phyloP scores from a whole-genome alignment of 2,113 vertebrate genomes.

The Bothrops jararaca region DNA sequence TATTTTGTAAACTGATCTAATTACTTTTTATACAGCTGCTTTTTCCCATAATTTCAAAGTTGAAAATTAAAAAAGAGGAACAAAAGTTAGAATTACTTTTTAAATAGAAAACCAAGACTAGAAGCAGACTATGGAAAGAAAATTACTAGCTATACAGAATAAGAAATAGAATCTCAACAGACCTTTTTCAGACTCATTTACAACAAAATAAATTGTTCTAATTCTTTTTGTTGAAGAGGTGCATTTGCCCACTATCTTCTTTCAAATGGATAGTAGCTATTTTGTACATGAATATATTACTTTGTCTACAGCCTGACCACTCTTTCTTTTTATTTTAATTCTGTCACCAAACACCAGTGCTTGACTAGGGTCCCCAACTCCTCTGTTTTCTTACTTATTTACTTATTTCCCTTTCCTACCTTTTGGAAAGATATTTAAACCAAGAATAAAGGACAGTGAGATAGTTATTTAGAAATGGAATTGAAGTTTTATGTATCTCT shows the following conservation, averaged over 20 bases:
- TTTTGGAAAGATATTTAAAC: slow-evolving; percentile 53
- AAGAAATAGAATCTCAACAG: slow-evolving; percentile 70
- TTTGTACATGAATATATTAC: slow-evolving; percentile 64
- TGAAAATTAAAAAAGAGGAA: not conserved
- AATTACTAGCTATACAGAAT: slow-evolving; percentile 56
- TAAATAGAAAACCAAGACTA: slow-evolving; percentile 61
- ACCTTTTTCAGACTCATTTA: slow-evolving; percentile 67
- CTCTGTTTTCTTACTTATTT: slow-evolving; percentile 38
- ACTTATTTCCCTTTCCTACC: slow-evolving; percentile 46
- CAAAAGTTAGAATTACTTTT: slow-evolving; percentile 54
- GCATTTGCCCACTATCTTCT: slow-evolving; percentile 60
- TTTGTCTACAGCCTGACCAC: slow-evolving; percentile 68
- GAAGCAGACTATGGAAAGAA: slow-evolving; percentile 66
- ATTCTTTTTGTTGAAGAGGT: slow-evolving; percentile 71
- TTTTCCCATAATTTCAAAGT: slow-evolving; percentile 56
- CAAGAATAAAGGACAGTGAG: slow-evolving; percentile 54
- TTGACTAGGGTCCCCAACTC: slow-evolving; percentile 32
- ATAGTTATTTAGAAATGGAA: slow-evolving; percentile 58
- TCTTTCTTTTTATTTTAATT: slow-evolving; percentile 54
- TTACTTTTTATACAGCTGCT: slow-evolving; percentile 36
- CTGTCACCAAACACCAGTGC: slow-evolving; percentile 50
- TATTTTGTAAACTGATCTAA: slow-evolving; percentile 38
- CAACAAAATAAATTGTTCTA: slow-evolving; percentile 72
- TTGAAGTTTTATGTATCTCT: slow-evolving; percentile 55
- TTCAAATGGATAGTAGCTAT: slow-evolving; percentile 68